phyloP scores from a whole-genome alignment of 2,797 vertebrate genomes.

The Coregonus suidteri region DNA sequence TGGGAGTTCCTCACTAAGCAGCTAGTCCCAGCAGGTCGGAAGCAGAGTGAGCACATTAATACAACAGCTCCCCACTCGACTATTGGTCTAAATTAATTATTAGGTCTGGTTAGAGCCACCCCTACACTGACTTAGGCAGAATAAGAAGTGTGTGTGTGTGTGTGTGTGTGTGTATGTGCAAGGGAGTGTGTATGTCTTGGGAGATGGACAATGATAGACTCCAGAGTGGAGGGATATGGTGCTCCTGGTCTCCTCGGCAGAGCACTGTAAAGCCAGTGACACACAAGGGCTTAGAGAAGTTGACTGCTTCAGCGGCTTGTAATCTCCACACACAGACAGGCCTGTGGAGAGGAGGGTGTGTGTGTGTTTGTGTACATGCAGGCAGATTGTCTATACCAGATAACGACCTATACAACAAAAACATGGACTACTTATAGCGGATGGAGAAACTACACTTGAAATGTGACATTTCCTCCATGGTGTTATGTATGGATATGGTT shows the following conservation, averaged over 20 bases:
- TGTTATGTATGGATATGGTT: neutral
- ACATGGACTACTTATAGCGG: neutral
- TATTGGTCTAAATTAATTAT: neutral
- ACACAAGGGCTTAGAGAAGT: conserved; percentile 1
- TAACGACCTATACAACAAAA: neutral
- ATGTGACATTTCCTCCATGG: neutral
- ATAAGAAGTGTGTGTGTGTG: neutral
- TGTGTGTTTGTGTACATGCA: neutral
- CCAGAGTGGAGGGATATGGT: neutral
- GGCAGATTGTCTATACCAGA: neutral
- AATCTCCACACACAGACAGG: neutral
- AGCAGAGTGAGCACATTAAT: neutral
- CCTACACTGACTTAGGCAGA: neutral
- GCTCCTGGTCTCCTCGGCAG: neutral
- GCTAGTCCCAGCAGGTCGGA: neutral
- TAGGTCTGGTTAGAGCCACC: neutral
- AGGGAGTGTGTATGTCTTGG: neutral
- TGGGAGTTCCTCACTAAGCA: neutral
- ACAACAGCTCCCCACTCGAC: neutral
- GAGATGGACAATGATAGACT: neutral
- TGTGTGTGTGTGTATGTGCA: neutral
- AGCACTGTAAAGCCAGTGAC: neutral
- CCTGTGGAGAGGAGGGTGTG: neutral
- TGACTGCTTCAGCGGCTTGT: neutral
- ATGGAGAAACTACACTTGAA: neutral